Evolutionary conservation across 2,797 vertebrate genomes (phyloP), one percentile per base, ranked within the genome.

Genomic region (Taeniopygia guttata): DNA sequence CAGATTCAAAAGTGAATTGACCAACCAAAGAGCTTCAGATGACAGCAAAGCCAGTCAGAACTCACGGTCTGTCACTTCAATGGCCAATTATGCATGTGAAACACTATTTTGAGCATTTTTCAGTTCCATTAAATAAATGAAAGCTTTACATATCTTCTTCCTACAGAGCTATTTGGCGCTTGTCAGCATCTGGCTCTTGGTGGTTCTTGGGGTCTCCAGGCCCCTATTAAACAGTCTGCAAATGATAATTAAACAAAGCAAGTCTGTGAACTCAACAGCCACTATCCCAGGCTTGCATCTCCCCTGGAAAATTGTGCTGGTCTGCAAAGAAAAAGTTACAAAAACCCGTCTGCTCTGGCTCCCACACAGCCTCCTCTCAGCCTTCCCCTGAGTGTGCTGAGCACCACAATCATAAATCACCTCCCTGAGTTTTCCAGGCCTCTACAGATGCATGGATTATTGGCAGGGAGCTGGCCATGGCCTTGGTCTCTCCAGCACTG

Each of bases 341-440:
- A 68, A 93, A 87, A 43, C 5, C 3, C 86, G 77, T 89, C 88
- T 92, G 84, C 68, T 92, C 60, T 92, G 90, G 81, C 91, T 93
- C 55, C 59, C 34, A 58, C 46, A 38, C 84, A 76, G 42, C 63
- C 32, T 89, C 48, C 55, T 66, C 43, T 86, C 40, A 46, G 48
- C 51, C 67, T 76, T 82, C 83, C 83, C 58, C 58, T 16, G 69
- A 75, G 73, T 4, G 4, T 62, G 55, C 79, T 81, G 43, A 68
- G 66, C 54, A 92, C 58, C 43, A 38, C 0, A 0, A 34, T 30
- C 0, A 0, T 66, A 88, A 91, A 90, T 79, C 55, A 73, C 38
- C 48, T 48, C 54, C 27, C 46, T 73, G 66, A 13, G 8, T 30
- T 90, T 80, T 75, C 55, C 69, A 75, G 59, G 26, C 43, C 69